Percentiles rank a stretch among this genome's conserved stretches.
phyloP scores from a whole-genome alignment of 2,888 invertebrate species.

The Proisotoma minuta region DNA sequence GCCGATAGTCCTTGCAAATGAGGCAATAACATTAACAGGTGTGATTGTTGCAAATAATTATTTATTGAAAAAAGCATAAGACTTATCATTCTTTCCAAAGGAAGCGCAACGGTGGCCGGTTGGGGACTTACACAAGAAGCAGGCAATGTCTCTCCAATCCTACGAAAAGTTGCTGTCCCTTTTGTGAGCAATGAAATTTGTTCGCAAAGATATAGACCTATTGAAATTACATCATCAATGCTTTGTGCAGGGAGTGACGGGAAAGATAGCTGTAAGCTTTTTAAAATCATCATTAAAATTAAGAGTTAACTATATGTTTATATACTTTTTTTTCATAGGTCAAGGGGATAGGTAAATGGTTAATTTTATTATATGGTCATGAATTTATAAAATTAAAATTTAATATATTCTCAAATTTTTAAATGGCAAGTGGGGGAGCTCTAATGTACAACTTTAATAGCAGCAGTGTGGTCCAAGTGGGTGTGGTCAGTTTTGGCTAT shows the following conservation, averaged over 20 bases:
- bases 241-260: conserved; percentile 16
- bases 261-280: conserved; percentile 14
- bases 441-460: conserved; percentile 7
- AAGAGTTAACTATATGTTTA: conserved; percentile 6
- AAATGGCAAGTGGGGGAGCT: conserved; percentile 17
- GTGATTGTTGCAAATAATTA: not conserved
- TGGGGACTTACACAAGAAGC: conserved; percentile 10
- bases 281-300: not conserved
- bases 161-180: conserved; percentile 15
- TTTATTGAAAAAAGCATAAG: not conserved
- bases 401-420: no score
- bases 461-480: conserved; percentile 3
- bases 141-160: not conserved
- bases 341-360: conserved; percentile 21
- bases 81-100: not conserved
- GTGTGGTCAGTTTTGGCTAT: no score
- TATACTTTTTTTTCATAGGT: not conserved
- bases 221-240: not conserved
- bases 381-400: no score
- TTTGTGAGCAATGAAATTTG: not conserved
- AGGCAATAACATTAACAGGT: not conserved
- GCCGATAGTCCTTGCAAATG: not conserved
- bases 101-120: conserved; percentile 11
- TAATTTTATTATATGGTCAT: no score
- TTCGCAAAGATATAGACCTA: not conserved